Percentiles rank a stretch among this genome's conserved stretches.
These are phyloP conservation scores for Anthopleura xanthogrammica DNA, from an alignment of 92 coral and sea anemone species.

Conservation along the genomic window DNA sequence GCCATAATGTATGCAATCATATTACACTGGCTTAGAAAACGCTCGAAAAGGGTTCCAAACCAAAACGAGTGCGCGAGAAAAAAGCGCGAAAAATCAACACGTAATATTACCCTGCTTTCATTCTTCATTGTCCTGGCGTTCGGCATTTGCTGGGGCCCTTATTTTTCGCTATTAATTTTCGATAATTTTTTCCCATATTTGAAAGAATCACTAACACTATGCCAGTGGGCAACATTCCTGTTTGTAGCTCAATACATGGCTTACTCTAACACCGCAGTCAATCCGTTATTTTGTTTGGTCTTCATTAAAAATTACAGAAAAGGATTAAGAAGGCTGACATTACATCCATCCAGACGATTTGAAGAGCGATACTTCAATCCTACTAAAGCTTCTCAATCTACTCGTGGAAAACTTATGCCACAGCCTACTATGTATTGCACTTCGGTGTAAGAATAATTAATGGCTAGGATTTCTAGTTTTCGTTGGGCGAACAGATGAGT, in stretches of 20 bases:
- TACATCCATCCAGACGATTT: neutral
- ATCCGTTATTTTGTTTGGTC: slow-evolving; percentile 15
- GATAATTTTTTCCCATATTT: neutral
- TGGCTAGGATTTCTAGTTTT: too few relatives aligned
- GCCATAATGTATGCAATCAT: slow-evolving; percentile 12
- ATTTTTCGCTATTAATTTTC: slow-evolving; percentile 1
- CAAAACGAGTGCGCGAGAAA: neutral
- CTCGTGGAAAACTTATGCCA: too few relatives aligned
- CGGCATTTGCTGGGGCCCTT: slow-evolving; percentile 37
- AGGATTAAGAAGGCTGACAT: slow-evolving; percentile 5
- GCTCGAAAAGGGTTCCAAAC: neutral
- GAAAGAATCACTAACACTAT: neutral
- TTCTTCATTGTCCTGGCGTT: slow-evolving; percentile 30
- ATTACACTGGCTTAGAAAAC: neutral
- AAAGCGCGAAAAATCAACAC: slow-evolving; percentile 11
- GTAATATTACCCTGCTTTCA: slow-evolving; percentile 21
- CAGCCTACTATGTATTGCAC: too few relatives aligned
- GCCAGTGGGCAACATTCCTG: slow-evolving; percentile 3
- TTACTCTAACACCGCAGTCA: slow-evolving; percentile 29
- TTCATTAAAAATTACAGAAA: slow-evolving; percentile 20
- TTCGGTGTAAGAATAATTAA: too few relatives aligned
- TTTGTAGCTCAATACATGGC: slow-evolving; percentile 21
- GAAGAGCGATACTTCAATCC: neutral
- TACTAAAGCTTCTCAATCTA: too few relatives aligned
- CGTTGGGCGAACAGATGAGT: too few relatives aligned